Conservation (phyloP, 1,140 invertebrate species). For the Trachymyrmex cornetzi region DNA sequence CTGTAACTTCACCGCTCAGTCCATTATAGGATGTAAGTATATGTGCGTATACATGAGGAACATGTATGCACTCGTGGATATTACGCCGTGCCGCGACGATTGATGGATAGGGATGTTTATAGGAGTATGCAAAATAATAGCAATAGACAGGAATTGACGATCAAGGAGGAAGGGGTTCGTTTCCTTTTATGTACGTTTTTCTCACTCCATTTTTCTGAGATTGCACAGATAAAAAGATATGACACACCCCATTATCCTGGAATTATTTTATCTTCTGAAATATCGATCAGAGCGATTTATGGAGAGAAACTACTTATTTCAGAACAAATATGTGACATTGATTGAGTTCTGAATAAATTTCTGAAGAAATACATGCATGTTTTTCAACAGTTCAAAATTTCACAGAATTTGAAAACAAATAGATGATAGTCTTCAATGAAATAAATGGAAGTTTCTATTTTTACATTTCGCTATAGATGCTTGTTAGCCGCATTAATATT, state of each 20-base stretch:
- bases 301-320: constrained; percentile 13
- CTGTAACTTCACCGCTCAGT: constrained; percentile 19
- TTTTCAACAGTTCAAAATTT: neutral
- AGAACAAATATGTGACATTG: constrained; percentile 15
- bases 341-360: constrained; percentile 58
- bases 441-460: neutral
- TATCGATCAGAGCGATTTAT: neutral
- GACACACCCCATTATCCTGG: constrained; percentile 53
- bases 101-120: constrained; percentile 69
- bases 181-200: neutral
- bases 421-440: neutral
- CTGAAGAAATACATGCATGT: neutral
- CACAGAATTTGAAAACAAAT: neutral
- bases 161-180: neutral
- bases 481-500: neutral
- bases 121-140: constrained; percentile 60
- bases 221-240: constrained; percentile 54
- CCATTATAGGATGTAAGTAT: constrained; percentile 22
- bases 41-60: neutral
- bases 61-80: constrained; percentile 34
- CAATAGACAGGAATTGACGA: constrained; percentile 66
- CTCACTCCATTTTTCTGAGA: constrained; percentile 21
- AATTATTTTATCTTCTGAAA: constrained; percentile 21
- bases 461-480: neutral
- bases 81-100: constrained; percentile 10